These are phyloP conservation scores for Lordiphosa fenestrarum DNA, from an alignment of 2,888 invertebrate genomes.

Conservation along the genomic window DNA sequence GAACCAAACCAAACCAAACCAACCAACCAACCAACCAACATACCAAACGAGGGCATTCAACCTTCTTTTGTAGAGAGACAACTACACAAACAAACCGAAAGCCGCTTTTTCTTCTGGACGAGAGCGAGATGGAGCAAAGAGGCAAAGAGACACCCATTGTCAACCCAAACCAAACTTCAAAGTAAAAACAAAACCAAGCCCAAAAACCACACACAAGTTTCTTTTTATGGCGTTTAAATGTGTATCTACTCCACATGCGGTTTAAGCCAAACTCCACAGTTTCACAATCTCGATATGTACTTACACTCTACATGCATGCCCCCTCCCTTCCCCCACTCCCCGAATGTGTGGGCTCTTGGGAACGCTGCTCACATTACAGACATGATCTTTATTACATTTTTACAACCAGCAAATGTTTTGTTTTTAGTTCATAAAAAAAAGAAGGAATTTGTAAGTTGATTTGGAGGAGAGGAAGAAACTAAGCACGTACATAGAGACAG, in stretches of 20 bases:
- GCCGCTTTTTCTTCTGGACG: conserved; percentile 31
- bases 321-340: background rate
- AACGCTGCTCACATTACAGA: background rate
- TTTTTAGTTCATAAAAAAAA: conserved; percentile 7
- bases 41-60: conserved; percentile 70
- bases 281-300: conserved; percentile 19
- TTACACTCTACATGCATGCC: background rate
- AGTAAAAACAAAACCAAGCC: background rate
- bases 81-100: conserved; percentile 35
- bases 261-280: conserved; percentile 16
- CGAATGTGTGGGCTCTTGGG: background rate
- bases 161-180: conserved; percentile 20
- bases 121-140: conserved; percentile 6
- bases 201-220: conserved; percentile 5
- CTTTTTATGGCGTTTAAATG: conserved; percentile 1
- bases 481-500: no score
- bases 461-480: no score
- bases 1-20: no score
- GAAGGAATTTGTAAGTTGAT: no score
- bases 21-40: background rate
- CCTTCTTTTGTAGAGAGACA: conserved; percentile 38
- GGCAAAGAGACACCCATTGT: conserved; percentile 27
- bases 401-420: conserved; percentile 4
- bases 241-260: conserved; percentile 1
- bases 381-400: conserved; percentile 14